Evolutionary conservation across 2,113 vertebrate genomes (phyloP).

Genomic region (Mixornis gularis): DNA sequence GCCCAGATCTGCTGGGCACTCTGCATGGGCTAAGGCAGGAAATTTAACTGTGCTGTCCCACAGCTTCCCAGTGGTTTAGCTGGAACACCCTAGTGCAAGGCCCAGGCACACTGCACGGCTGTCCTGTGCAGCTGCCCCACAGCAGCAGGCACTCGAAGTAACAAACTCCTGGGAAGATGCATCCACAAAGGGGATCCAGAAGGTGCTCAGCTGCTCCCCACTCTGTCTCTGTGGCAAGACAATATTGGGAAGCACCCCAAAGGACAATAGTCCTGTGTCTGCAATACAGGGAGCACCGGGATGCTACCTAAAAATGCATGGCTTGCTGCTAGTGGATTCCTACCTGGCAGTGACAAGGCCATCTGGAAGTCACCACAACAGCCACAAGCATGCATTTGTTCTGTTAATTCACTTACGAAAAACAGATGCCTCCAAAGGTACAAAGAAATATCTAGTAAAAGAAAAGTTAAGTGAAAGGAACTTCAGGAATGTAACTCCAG

Average conservation of each 20-base stretch:
- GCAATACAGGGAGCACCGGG: background rate
- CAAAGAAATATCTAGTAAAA: background rate
- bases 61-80: background rate
- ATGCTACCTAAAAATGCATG: background rate
- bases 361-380: background rate
- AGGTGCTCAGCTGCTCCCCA: background rate
- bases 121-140: background rate
- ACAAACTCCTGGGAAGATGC: background rate
- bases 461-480: background rate
- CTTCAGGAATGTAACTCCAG: background rate
- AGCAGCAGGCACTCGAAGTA: background rate
- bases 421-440: background rate
- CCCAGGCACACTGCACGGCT: background rate
- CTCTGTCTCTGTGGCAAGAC: background rate
- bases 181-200: background rate
- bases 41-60: background rate
- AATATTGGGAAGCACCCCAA: background rate
- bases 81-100: background rate
- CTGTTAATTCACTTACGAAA: background rate
- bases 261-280: background rate
- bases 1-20: background rate
- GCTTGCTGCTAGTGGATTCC: background rate
- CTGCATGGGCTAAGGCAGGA: background rate
- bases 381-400: background rate
- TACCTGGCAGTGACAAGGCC: background rate